phyloP scores from a whole-genome alignment of 2,113 vertebrate species.

The Geothlypis trichas region DNA sequence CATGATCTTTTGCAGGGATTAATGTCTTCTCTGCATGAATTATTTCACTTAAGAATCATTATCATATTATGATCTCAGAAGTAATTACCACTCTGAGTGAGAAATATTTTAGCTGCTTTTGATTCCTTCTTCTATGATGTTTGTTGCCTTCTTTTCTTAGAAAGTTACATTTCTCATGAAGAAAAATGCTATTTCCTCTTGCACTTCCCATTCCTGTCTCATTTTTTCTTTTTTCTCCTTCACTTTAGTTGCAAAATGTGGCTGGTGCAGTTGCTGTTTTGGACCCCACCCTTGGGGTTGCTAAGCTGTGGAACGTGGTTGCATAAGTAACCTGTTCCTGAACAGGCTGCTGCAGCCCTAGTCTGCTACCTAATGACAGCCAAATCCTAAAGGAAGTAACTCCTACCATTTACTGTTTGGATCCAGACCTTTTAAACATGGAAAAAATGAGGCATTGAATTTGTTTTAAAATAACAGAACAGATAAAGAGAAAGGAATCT shows the following conservation, averaged over 20 bases:
- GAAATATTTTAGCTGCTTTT: background rate
- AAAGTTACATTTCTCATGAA: background rate
- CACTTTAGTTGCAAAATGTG: background rate
- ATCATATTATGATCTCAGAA: slow-evolving; percentile 15
- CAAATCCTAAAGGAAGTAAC: slow-evolving; percentile 4
- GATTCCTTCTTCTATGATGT: background rate
- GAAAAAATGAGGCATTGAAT: background rate
- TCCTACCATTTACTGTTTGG: background rate
- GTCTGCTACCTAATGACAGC: slow-evolving; percentile 11
- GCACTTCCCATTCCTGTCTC: background rate
- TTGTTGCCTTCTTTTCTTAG: background rate
- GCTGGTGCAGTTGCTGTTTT: slow-evolving; percentile 49
- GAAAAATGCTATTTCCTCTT: background rate
- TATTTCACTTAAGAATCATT: slow-evolving; percentile 44
- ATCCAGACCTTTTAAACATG: background rate
- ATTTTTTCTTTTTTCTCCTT: background rate
- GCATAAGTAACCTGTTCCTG: slow-evolving; percentile 48
- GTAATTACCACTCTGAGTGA: background rate
- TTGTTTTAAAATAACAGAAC: background rate
- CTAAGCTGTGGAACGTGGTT: slow-evolving; percentile 51
- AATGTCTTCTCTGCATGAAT: background rate
- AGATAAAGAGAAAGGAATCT: background rate
- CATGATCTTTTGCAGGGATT: background rate
- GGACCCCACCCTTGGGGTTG: slow-evolving; percentile 62
- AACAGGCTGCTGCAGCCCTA: background rate